Evolutionary conservation across 1,140 invertebrate genomes (phyloP).

Genomic region (Leucophenga varia): DNA sequence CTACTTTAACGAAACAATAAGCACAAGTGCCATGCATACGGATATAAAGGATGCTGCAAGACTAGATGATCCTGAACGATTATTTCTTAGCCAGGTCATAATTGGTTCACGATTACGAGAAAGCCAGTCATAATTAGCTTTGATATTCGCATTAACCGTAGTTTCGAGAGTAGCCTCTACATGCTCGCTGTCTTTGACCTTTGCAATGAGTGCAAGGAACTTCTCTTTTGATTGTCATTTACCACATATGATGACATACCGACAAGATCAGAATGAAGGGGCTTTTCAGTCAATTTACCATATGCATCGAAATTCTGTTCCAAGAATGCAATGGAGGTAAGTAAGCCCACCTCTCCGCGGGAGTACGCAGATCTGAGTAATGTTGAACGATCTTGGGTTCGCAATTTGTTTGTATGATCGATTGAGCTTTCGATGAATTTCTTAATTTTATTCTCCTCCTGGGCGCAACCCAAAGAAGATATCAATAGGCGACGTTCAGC

Average conservation of each 20-base stretch:
- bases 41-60: constrained; percentile 25
- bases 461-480: constrained; percentile 61
- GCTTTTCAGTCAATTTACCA: constrained; percentile 29
- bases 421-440: constrained; percentile 44
- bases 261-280: constrained; percentile 31
- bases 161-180: constrained; percentile 26
- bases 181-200: constrained; percentile 20
- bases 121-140: constrained; percentile 36
- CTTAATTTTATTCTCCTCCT: constrained; percentile 35
- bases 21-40: constrained; percentile 16
- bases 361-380: constrained; percentile 38
- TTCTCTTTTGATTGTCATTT: constrained; percentile 25
- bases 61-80: constrained; percentile 6
- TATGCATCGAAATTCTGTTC: constrained; percentile 32
- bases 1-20: too few relatives aligned
- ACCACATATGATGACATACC: constrained; percentile 37
- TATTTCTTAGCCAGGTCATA: constrained; percentile 29
- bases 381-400: constrained; percentile 37
- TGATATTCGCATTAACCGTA: constrained; percentile 24
- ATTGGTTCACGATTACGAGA: constrained; percentile 31
- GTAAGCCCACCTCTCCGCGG: constrained; percentile 33
- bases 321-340: constrained; percentile 35
- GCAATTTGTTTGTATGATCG: constrained; percentile 23
- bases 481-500: constrained; percentile 60
- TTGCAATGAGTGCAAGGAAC: constrained; percentile 27